These are phyloP conservation scores for Latheticus oryzae DNA, from an alignment of 2,888 invertebrate species.

Conservation along the genomic window DNA sequence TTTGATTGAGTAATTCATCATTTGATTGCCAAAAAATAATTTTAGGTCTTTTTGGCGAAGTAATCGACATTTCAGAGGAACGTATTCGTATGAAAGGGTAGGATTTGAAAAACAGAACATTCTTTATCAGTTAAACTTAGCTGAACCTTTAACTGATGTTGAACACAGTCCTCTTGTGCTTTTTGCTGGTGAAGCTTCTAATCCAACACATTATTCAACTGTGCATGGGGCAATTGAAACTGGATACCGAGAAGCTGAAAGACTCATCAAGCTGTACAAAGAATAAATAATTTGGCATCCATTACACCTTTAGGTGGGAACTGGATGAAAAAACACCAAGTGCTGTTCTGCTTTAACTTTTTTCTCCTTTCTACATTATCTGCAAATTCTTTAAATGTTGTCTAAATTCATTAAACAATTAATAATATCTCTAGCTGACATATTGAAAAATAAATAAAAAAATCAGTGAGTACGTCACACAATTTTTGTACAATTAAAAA, in stretches of 20 bases:
- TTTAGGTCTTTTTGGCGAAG: slow-evolving; percentile 49
- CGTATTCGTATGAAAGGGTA: slow-evolving; percentile 49
- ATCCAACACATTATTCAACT: slow-evolving; percentile 20
- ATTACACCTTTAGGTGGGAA: too few relatives aligned
- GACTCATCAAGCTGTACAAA: slow-evolving; percentile 10
- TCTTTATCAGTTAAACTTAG: slow-evolving; percentile 17
- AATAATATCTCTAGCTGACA: too few relatives aligned
- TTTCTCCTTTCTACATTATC: too few relatives aligned
- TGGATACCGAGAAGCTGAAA: slow-evolving; percentile 31
- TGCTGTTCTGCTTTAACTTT: too few relatives aligned
- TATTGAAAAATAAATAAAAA: too few relatives aligned
- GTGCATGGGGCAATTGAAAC: slow-evolving; percentile 35
- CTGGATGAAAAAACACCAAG: too few relatives aligned
- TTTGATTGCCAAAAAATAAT: too few relatives aligned
- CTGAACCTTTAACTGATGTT: slow-evolving; percentile 20
- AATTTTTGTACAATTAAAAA: too few relatives aligned
- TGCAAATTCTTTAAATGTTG: too few relatives aligned
- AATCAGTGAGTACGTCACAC: too few relatives aligned
- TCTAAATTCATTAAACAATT: too few relatives aligned
- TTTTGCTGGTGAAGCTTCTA: slow-evolving; percentile 32
- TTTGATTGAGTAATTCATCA: too few relatives aligned
- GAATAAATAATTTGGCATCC: slow-evolving; percentile 28
- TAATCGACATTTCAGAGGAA: slow-evolving; percentile 51
- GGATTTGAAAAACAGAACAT: slow-evolving; percentile 25
- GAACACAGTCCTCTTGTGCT: slow-evolving; percentile 1